A percentile compares a stretch with the other conserved stretches of the same genome.
Conservation (phyloP, 1,140 invertebrate genomes). For the Drosophila lacteicornis region DNA sequence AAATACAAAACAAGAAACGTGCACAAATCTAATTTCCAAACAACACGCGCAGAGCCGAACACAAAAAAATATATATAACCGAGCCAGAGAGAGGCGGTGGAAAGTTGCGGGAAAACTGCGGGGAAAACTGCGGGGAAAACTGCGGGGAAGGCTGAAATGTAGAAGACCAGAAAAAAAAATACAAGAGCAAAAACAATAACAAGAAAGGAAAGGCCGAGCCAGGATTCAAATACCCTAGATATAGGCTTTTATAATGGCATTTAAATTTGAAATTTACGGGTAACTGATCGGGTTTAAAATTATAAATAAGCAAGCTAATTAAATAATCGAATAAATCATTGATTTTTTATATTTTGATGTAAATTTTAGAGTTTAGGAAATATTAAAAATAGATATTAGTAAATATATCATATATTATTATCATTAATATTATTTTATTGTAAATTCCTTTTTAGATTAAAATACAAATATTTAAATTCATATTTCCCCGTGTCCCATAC, state of each 20-base stretch:
- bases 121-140: slow-evolving; percentile 33
- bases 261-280: not conserved
- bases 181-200: slow-evolving; percentile 12
- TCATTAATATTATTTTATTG: too few species aligned
- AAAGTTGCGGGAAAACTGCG: slow-evolving; percentile 30
- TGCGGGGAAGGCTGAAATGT: slow-evolving; percentile 32
- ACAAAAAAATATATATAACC: slow-evolving; percentile 25
- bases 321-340: too few species aligned
- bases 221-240: slow-evolving; percentile 22
- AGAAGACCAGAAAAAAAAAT: slow-evolving; percentile 20
- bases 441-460: too few species aligned
- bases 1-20: slow-evolving; percentile 83
- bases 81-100: not conserved
- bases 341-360: too few species aligned
- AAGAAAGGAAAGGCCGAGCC: slow-evolving; percentile 10
- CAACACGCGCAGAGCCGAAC: slow-evolving; percentile 63
- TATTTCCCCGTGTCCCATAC: too few species aligned
- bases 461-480: too few species aligned
- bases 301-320: not conserved
- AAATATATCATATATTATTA: too few species aligned
- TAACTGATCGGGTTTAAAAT: not conserved
- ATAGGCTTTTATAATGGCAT: not conserved
- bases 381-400: too few species aligned
- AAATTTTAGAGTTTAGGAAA: too few species aligned
- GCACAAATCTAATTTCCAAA: slow-evolving; percentile 83